phyloP scores from a whole-genome alignment of 2,797 vertebrate genomes.

The Heteromormyrus szaboi region DNA sequence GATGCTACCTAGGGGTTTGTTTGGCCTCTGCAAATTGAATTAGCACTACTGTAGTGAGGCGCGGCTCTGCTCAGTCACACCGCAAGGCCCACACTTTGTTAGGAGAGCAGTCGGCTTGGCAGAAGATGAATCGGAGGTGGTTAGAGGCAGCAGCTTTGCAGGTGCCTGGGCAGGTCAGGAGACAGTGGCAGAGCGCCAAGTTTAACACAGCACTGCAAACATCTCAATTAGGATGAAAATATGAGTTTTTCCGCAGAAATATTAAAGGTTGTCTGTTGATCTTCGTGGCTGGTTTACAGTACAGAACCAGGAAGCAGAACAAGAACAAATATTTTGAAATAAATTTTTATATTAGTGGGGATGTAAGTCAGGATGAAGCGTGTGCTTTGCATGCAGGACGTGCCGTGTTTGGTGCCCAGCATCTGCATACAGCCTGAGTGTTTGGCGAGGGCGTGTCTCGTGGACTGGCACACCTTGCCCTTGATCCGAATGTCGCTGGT shows the following conservation, averaged over 20 bases:
- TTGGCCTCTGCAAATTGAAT: neutral
- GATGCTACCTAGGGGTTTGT: neutral
- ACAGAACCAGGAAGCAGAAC: neutral
- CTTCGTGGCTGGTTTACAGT: neutral
- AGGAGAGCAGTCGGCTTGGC: neutral
- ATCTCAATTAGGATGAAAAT: neutral
- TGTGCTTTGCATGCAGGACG: neutral
- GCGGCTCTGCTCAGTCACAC: neutral
- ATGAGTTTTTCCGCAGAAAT: neutral
- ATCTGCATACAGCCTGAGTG: neutral
- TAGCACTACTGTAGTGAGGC: neutral
- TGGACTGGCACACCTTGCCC: neutral
- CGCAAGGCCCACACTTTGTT: neutral
- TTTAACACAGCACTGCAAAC: neutral
- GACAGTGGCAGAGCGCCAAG: neutral
- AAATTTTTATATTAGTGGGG: neutral
- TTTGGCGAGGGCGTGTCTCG: neutral
- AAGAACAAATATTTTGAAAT: neutral
- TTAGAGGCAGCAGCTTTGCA: neutral
- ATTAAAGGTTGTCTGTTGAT: neutral
- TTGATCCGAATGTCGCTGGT: neutral
- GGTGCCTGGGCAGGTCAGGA: neutral
- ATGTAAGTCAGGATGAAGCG: neutral
- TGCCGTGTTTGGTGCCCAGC: neutral
- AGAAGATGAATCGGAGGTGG: neutral